Conservation (phyloP, 1,140 invertebrate species). For the Leptinotarsa lineolata region DNA sequence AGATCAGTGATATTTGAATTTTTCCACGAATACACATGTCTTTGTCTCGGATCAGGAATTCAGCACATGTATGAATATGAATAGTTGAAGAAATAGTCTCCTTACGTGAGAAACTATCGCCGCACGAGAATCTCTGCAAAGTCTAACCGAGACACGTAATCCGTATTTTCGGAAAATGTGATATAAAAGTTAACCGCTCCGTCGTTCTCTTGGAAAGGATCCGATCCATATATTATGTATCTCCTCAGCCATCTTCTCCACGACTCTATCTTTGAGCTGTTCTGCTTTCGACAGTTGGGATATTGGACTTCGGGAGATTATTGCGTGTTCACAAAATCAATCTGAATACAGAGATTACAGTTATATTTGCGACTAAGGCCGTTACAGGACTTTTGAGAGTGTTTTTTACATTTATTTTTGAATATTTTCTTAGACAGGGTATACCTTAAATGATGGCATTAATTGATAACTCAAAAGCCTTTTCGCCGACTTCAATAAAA, state of each 20-base stretch:
- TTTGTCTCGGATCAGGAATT: neutral
- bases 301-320: too few species aligned
- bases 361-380: too few species aligned
- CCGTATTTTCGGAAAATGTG: constrained; percentile 5
- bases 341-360: too few species aligned
- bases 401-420: too few species aligned
- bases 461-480: too few species aligned
- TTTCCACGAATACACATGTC: neutral
- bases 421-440: too few species aligned
- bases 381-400: too few species aligned
- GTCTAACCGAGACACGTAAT: constrained; percentile 1
- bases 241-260: constrained; percentile 2
- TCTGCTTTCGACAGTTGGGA: constrained; percentile 1
- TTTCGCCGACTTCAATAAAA: too few species aligned
- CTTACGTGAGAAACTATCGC: neutral
- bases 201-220: neutral
- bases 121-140: neutral
- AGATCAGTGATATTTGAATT: too few species aligned
- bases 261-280: neutral
- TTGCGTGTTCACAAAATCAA: too few species aligned
- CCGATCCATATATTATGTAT: neutral
- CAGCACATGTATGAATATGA: neutral
- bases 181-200: neutral
- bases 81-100: neutral
- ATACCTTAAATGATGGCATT: too few species aligned